Conservation (phyloP, 2,888 invertebrate species). For the Chaetogeoica ovagalla region DNA sequence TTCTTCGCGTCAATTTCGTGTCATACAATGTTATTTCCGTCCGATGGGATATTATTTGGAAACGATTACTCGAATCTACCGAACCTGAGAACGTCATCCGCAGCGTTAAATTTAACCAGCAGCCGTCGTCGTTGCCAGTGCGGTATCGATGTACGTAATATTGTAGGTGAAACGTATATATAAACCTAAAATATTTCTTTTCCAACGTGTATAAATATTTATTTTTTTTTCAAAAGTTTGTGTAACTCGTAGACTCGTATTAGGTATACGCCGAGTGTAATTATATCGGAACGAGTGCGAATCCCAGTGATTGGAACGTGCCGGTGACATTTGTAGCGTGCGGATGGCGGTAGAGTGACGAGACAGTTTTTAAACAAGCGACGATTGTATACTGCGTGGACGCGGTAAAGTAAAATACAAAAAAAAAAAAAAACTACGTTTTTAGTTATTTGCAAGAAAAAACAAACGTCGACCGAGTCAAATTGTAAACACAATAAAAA, state of each 20-base stretch:
- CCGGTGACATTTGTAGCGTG: not conserved
- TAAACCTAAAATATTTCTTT: too few species aligned
- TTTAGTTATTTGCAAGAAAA: too few species aligned
- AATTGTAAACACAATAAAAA: not conserved
- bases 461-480: too few species aligned
- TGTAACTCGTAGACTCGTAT: not conserved
- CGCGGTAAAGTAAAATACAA: too few species aligned
- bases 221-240: too few species aligned
- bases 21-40: constrained; percentile 3
- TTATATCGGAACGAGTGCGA: not conserved
- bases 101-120: constrained; percentile 23
- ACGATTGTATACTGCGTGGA: too few species aligned
- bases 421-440: not conserved
- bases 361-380: too few species aligned
- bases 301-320: too few species aligned
- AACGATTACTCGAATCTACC: too few species aligned
- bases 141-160: constrained; percentile 17
- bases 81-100: constrained; percentile 14
- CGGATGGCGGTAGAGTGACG: not conserved
- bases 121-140: not conserved
- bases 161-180: not conserved
- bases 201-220: too few species aligned
- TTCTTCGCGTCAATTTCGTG: not conserved
- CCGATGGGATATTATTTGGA: not conserved
- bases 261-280: not conserved